Evolutionary conservation across 2,888 invertebrate species (phyloP), one percentile per base, ranked within the genome.

Genomic region (Lacanobia wlatinum): DNA sequence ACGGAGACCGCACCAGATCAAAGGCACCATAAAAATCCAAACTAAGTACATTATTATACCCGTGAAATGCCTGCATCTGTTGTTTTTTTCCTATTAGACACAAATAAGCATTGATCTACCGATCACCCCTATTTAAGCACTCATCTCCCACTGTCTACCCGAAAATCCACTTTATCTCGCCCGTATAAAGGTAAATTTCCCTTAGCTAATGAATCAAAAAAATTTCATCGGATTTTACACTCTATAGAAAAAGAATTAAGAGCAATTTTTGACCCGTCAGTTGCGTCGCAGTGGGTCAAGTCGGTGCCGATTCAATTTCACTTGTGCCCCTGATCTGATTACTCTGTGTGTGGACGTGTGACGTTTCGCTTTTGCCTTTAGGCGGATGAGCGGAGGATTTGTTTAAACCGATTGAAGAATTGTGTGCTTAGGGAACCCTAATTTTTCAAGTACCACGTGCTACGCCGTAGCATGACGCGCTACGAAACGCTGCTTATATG

Each of bases 61-160:
- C 95, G 95, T 96, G 95, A 96, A 96, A 96, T 95, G 94, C 89
- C 90, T 95, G 90, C 96, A 96, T 95, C 96, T 96, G 96, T 94
- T 95, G 94, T 91, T 94, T 95, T 95, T 92, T 95, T 94, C 92
- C 93, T 94, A 95, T 95, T 95, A 96, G 92, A 93, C 92, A 92
- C 95, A 95, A 95, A 95, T 95, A 95, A 93, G 92, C 93, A 94
- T 92, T 94, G 95, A 94, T 94, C 93, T 91, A 76, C 88, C 88
- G 90, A 89, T 90, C 92, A 90, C 93, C 93, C 93, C 88, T 89
- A 81, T 81, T 74, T 82, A 82, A 81, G 62, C 81, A 83, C 67
- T 73, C 70, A 64, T 84, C 74, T 64, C 8, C 7, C 4, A 34
- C 7, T 12, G 12, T 2, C 4, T 38, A 43, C 7, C 14, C 74